Conservation (phyloP, 2,888 invertebrate genomes). For the Shargacucullia verbasci region DNA sequence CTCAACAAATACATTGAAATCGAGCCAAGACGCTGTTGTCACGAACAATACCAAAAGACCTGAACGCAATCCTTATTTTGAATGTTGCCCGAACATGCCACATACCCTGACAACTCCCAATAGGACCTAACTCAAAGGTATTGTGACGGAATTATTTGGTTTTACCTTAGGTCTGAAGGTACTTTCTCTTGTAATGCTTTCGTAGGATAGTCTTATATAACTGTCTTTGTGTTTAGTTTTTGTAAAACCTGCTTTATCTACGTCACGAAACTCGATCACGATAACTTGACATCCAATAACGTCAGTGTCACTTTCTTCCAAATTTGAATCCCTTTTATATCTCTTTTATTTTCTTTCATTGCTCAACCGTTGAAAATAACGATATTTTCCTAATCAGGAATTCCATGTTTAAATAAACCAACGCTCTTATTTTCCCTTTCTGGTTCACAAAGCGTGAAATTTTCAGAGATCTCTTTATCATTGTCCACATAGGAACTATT, state of each 20-base stretch:
- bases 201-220: neutral
- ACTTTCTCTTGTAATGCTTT: slow-evolving; percentile 15
- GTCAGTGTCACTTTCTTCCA: no score
- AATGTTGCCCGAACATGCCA: slow-evolving; percentile 53
- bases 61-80: slow-evolving; percentile 35
- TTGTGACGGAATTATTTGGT: slow-evolving; percentile 36
- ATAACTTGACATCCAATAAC: no score
- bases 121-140: slow-evolving; percentile 41
- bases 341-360: no score
- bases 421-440: neutral
- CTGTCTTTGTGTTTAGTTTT: neutral
- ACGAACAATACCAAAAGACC: slow-evolving; percentile 42
- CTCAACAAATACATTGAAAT: slow-evolving; percentile 49
- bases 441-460: slow-evolving; percentile 36
- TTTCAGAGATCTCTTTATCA: slow-evolving; percentile 51
- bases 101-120: slow-evolving; percentile 52
- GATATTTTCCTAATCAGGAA: no score
- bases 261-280: no score
- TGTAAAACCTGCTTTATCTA: no score
- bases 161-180: slow-evolving; percentile 19
- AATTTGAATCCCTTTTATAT: no score
- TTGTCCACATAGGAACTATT: slow-evolving; percentile 59
- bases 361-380: no score
- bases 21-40: slow-evolving; percentile 37
- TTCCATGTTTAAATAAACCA: no score